A percentile compares a stretch with the other conserved stretches of the same genome.
phyloP scores from a whole-genome alignment of 2,797 vertebrate genomes.

The Malurus splendens region DNA sequence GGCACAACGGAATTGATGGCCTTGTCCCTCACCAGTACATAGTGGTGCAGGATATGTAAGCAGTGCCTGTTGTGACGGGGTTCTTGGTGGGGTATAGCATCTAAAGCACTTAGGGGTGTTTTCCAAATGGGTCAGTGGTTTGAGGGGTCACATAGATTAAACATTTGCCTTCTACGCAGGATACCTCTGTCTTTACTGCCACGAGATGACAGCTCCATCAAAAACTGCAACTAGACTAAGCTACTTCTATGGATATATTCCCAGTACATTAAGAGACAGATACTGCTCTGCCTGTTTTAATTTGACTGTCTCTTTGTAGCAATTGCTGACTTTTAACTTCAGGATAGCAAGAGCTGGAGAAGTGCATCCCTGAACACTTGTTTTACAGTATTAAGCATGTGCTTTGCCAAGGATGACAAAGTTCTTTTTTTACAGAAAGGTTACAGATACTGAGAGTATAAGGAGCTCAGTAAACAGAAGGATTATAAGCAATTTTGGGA shows the following conservation, averaged over 20 bases:
- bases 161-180: neutral
- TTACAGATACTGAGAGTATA: neutral
- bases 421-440: neutral
- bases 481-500: neutral
- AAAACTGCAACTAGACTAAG: neutral
- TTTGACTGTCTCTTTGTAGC: neutral
- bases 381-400: neutral
- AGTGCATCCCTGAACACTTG: neutral
- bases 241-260: neutral
- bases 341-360: neutral
- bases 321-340: neutral
- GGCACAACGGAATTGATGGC: slow-evolving; percentile 95
- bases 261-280: neutral
- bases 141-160: neutral
- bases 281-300: neutral
- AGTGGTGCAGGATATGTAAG: slow-evolving; percentile 98
- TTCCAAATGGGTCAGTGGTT: neutral
- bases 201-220: neutral
- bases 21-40: slow-evolving; percentile 98
- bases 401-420: neutral
- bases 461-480: neutral
- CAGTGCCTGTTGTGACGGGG: neutral
- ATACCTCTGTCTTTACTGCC: neutral
- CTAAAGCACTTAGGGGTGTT: neutral
- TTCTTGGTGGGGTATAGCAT: neutral